These are phyloP conservation scores for Oryctolagus cuniculus DNA, from an alignment of 2,113 vertebrate genomes.

Conservation along the genomic window mOryCun1.1 NC_091453.1:15749501-15750000, in stretches of 20 bases:
- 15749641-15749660: neutral
- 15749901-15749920: too few relatives aligned
- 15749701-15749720: slow-evolving; percentile 44
- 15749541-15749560: neutral
- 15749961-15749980: too few relatives aligned
- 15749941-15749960: too few relatives aligned
- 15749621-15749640: neutral
- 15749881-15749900: too few relatives aligned
- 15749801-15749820: slow-evolving; percentile 11
- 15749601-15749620: slow-evolving; percentile 1
- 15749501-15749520: neutral
- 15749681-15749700: slow-evolving; percentile 41
- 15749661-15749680: slow-evolving; percentile 8
- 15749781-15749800: neutral
- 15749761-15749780: slow-evolving; percentile 56
- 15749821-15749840: too few relatives aligned
- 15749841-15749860: too few relatives aligned
- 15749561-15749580: slow-evolving; percentile 2
- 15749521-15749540: neutral
- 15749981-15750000: too few relatives aligned
- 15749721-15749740: slow-evolving; percentile 48
- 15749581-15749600: slow-evolving; percentile 18
- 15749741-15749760: slow-evolving; percentile 45
- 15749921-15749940: too few relatives aligned
- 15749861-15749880: too few relatives aligned